These are phyloP conservation scores for Aptenodytes forsteri DNA, from an alignment of 2,113 vertebrate species.

Conservation along the genomic window DNA sequence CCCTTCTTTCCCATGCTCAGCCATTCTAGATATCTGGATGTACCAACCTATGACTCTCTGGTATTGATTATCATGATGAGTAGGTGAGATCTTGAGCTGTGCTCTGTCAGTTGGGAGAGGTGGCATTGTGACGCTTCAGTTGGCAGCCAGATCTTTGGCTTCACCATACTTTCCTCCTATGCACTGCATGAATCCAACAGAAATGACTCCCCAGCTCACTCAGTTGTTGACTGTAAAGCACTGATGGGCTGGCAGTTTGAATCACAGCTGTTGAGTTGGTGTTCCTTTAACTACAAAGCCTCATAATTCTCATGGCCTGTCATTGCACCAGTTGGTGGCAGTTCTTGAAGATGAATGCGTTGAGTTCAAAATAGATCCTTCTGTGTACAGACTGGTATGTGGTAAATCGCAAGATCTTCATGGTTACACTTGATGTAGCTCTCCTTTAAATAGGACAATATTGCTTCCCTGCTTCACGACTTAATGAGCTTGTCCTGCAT, in stretches of 20 bases:
- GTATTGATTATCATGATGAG: background rate
- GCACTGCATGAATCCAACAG: background rate
- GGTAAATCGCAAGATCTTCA: constrained; percentile 41
- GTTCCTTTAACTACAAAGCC: constrained; percentile 29
- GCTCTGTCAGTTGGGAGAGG: background rate
- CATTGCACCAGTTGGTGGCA: constrained; percentile 22
- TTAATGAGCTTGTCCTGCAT: background rate
- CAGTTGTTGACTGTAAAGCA: background rate
- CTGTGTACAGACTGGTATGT: background rate
- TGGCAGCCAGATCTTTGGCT: background rate
- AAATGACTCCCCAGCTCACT: background rate
- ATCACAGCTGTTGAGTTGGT: constrained; percentile 59
- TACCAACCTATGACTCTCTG: background rate
- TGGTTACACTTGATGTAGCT: constrained; percentile 34
- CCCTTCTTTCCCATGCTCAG: background rate
- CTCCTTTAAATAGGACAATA: background rate
- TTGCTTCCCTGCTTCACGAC: background rate
- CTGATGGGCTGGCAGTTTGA: constrained; percentile 16
- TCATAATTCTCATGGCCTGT: constrained; percentile 47
- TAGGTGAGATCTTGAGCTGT: background rate
- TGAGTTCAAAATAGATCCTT: constrained; percentile 44
- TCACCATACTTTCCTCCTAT: background rate
- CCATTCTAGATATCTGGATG: background rate
- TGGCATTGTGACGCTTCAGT: background rate
- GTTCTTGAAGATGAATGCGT: background rate